Conservation (phyloP, 2,888 invertebrate species). For the Anorthoa munda region DNA sequence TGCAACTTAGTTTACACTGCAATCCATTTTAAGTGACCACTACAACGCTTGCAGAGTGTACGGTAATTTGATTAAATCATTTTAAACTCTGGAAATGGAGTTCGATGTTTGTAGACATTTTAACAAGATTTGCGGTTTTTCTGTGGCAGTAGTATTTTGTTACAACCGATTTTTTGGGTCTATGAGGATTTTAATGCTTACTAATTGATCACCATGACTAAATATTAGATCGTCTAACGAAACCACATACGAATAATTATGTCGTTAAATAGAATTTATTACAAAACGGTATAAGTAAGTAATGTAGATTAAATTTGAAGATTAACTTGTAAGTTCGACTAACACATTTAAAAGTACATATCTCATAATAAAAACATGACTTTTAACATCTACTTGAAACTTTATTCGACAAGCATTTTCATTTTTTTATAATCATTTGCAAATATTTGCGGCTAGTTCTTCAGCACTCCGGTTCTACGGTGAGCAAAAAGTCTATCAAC, state of each 20-base stretch:
- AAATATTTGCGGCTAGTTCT: slow-evolving; percentile 14
- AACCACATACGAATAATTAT: too few relatives aligned
- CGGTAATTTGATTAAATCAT: slow-evolving; percentile 70
- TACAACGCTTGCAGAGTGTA: slow-evolving; percentile 47
- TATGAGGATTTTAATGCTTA: background rate
- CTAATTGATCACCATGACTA: background rate
- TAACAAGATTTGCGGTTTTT: background rate
- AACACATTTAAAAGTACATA: background rate
- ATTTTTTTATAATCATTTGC: slow-evolving; percentile 14
- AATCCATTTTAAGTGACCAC: slow-evolving; percentile 73
- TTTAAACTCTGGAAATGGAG: slow-evolving; percentile 65
- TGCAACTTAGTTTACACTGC: slow-evolving; percentile 67
- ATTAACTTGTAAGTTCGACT: too few relatives aligned
- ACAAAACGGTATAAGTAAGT: too few relatives aligned
- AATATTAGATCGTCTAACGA: background rate
- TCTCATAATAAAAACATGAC: background rate
- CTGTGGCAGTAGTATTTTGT: background rate
- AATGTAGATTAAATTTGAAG: too few relatives aligned
- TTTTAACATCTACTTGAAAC: background rate
- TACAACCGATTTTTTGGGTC: background rate
- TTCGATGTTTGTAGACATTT: slow-evolving; percentile 42
- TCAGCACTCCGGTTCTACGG: background rate
- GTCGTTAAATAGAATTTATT: too few relatives aligned
- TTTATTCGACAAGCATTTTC: background rate
- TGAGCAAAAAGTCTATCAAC: slow-evolving; percentile 30